Evolutionary conservation across 2,888 invertebrate genomes (phyloP), one percentile per base, ranked within the genome.

Genomic region (Drosophila recens): DNA sequence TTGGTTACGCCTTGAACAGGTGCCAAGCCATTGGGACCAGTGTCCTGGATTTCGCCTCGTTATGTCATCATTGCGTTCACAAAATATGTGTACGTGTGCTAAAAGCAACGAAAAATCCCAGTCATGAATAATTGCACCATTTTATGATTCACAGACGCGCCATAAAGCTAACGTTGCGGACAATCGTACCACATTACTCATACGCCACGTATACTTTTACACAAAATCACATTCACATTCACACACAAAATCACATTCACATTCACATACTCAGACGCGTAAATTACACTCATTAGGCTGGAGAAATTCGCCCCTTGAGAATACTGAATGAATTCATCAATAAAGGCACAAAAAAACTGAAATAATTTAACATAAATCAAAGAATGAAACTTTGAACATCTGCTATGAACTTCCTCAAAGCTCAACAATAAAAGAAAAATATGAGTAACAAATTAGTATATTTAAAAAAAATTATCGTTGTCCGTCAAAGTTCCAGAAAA

Each of bases 181-280:
- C 66, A 79, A 79, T 70, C 30, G 53, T 54, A 56, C 52, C 46
- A 54, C 62, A 79, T 80, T 72, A 83, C 72, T 78, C 75, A 83
- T 75, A 76, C 80, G 82, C 61, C 71, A 52, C 48, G 45, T 70
- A 63, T 23, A 45, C 11, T 23, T 0, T 23, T 23, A 40, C 54
- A 56, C 48, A 58, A 38, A 54, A 15, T 15, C n/a, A 48, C 46
- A 38, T 13, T 15, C n/a, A 48, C 46, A 38, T 13, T 38, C 54
- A 13, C 27, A 43, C 13, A 56, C 53, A 58, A 38, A 54, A 15
- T 15, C n/a, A 48, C 46, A 38, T 13, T 38, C 56, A 15, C 17
- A 43, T 13, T 38, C 54, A 13, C 27, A 43, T 10, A 10, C 20
- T 17, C 45, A 36, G 27, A 45, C 11, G 63, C 40, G 62, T 52